phyloP scores from a whole-genome alignment of 2,113 vertebrate genomes.

The Anarhynchus alexandrinus region DNA sequence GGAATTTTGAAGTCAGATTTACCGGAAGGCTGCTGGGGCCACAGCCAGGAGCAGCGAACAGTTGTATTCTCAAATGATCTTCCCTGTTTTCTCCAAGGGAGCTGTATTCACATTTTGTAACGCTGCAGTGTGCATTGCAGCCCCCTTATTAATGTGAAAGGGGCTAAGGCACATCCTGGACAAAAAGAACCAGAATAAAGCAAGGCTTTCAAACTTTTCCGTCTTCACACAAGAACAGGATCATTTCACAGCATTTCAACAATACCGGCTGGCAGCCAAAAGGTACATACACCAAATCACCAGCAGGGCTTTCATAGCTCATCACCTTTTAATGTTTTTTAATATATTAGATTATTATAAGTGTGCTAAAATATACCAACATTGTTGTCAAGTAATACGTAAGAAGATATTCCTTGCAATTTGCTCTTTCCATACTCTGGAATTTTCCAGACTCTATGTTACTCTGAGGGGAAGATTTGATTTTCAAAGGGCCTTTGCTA shows the following conservation, averaged over 20 bases:
- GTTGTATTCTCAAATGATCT: background rate
- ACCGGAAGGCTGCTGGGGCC: background rate
- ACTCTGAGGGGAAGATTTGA: background rate
- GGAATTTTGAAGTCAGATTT: slow-evolving; percentile 27
- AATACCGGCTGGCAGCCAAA: background rate
- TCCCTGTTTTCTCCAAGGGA: background rate
- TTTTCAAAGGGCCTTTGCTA: background rate
- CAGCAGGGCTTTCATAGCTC: background rate
- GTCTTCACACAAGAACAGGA: background rate
- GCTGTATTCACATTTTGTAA: background rate
- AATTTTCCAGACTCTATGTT: background rate
- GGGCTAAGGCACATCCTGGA: fast-evolving
- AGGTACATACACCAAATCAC: background rate
- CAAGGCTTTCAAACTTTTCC: background rate
- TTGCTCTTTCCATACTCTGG: background rate
- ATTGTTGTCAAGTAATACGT: background rate
- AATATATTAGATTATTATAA: background rate
- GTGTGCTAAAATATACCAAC: background rate
- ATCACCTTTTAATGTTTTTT: background rate
- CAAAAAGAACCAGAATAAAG: background rate
- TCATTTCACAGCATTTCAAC: background rate
- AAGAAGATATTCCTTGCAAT: background rate
- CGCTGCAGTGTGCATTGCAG: background rate
- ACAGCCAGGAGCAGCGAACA: background rate
- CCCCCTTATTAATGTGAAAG: background rate